Conservation (phyloP, 2,888 invertebrate genomes). For the Marronus borbonicus region DNA sequence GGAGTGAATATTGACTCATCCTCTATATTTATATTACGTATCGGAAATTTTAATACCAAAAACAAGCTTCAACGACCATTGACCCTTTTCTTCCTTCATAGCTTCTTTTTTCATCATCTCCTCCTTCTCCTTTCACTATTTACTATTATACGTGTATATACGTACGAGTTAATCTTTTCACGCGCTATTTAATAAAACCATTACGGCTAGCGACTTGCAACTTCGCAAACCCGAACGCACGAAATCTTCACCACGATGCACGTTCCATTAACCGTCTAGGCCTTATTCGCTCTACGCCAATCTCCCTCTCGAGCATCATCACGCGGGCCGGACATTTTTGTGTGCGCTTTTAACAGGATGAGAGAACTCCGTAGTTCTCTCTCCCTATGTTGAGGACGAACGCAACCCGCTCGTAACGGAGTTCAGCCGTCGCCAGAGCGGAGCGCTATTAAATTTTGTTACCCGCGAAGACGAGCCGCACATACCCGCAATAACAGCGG, state of each 20-base stretch:
- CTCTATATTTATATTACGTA: too few relatives aligned
- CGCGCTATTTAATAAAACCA: slow-evolving; percentile 35
- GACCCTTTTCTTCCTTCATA: too few relatives aligned
- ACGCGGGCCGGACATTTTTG: slow-evolving; percentile 25
- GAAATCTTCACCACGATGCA: slow-evolving; percentile 1
- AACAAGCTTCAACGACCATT: too few relatives aligned
- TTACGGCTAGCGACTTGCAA: slow-evolving; percentile 1
- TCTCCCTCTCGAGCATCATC: background rate
- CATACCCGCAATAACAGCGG: slow-evolving; percentile 17
- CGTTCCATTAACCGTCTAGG: slow-evolving; percentile 37
- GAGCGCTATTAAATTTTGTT: slow-evolving; percentile 49
- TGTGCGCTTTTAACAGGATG: slow-evolving; percentile 49
- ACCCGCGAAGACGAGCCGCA: slow-evolving; percentile 48
- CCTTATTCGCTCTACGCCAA: background rate
- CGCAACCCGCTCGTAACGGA: slow-evolving; percentile 28
- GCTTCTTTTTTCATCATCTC: too few relatives aligned
- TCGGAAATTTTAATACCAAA: too few relatives aligned
- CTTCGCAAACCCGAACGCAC: slow-evolving; percentile 11
- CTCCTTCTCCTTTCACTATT: too few relatives aligned
- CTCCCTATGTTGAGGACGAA: background rate
- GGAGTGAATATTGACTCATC: too few relatives aligned
- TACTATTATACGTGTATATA: too few relatives aligned
- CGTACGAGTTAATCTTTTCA: slow-evolving; percentile 30
- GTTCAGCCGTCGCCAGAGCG: background rate
- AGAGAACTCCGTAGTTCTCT: slow-evolving; percentile 17